These are phyloP conservation scores for Tipula lateralis DNA, from an alignment of 2,888 invertebrate species.

Conservation along the genomic window DNA sequence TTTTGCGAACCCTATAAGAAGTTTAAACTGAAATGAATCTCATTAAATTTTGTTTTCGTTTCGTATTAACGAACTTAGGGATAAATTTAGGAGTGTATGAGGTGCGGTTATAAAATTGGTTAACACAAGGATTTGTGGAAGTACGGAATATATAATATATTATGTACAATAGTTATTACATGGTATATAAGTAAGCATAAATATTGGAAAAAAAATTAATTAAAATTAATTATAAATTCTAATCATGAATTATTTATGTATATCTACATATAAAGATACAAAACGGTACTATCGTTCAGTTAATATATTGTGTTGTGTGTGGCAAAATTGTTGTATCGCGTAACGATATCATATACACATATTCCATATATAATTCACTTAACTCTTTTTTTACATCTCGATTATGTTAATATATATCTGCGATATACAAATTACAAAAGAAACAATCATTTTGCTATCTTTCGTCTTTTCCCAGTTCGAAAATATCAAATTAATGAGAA, in stretches of 20 bases:
- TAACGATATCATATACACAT: neutral
- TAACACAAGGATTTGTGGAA: neutral
- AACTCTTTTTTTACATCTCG: neutral
- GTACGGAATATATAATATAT: no score
- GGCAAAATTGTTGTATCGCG: neutral
- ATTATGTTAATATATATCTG: neutral
- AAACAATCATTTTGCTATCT: neutral
- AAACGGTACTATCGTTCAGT: neutral
- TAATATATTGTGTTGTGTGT: neutral
- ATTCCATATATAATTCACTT: constrained; percentile 5
- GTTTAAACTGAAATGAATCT: neutral
- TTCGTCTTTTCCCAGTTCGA: neutral
- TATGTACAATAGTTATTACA: neutral
- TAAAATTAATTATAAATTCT: neutral
- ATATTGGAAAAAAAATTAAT: neutral
- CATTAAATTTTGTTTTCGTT: constrained; percentile 19
- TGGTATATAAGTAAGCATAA: neutral
- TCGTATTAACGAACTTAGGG: neutral
- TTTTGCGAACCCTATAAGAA: neutral
- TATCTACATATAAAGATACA: neutral
- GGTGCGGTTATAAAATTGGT: neutral
- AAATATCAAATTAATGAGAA: neutral
- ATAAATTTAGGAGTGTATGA: neutral
- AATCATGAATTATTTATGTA: neutral
- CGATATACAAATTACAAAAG: neutral